Evolutionary conservation across 2,888 invertebrate genomes (phyloP).

Genomic region (Scaptomyza polygonia): DNA sequence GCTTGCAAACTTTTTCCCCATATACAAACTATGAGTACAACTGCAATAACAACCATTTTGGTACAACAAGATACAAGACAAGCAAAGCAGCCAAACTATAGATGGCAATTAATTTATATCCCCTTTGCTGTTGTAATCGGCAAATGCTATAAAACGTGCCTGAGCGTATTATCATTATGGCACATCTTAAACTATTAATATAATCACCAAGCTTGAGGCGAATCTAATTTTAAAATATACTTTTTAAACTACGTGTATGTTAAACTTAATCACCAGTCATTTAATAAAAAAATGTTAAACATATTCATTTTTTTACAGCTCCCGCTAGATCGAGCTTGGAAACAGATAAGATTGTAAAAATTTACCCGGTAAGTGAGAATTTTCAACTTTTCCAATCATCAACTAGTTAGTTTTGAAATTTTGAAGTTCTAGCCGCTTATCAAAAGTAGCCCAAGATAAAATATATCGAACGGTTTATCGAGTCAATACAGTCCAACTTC

Average conservation of each 20-base stretch:
- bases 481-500: too few species aligned
- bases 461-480: too few species aligned
- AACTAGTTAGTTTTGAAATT: too few species aligned
- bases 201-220: slow-evolving; percentile 52
- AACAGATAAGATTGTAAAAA: neutral
- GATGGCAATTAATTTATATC: slow-evolving; percentile 68
- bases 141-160: slow-evolving; percentile 59
- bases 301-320: too few species aligned
- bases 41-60: slow-evolving; percentile 61
- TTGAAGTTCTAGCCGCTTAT: too few species aligned
- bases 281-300: too few species aligned
- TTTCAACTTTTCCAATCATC: neutral
- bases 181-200: slow-evolving; percentile 69
- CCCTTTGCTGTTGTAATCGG: slow-evolving; percentile 19
- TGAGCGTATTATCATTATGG: slow-evolving; percentile 56
- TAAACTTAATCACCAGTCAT: neutral
- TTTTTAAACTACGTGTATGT: neutral
- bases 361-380: neutral
- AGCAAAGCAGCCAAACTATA: slow-evolving; percentile 57
- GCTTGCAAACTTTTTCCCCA: slow-evolving; percentile 70
- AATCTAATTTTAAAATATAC: slow-evolving; percentile 10
- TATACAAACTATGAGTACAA: slow-evolving; percentile 65
- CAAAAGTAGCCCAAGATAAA: too few species aligned
- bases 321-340: too few species aligned
- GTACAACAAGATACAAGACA: slow-evolving; percentile 30